These are phyloP conservation scores for Chiloscyllium plagiosum DNA, from an alignment of 2,113 vertebrate species.

Conservation along the genomic window DNA sequence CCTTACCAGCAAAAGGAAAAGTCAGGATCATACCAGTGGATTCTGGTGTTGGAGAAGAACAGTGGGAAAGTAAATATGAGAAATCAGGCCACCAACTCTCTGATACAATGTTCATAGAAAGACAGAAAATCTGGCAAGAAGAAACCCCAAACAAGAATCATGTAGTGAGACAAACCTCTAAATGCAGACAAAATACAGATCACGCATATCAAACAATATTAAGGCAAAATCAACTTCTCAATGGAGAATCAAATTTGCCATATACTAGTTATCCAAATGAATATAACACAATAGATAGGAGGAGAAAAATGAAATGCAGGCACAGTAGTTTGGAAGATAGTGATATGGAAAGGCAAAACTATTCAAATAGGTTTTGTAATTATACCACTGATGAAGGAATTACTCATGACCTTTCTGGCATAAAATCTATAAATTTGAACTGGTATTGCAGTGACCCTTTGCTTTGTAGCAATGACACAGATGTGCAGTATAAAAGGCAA, in stretches of 20 bases:
- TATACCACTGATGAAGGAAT: conserved; percentile 46
- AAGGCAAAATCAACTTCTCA: conserved; percentile 45
- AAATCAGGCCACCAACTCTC: conserved; percentile 58
- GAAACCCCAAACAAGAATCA: conserved; percentile 49
- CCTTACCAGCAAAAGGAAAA: conserved; percentile 68
- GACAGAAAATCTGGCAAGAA: conserved; percentile 66
- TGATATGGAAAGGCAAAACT: conserved; percentile 46
- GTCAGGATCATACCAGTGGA: conserved; percentile 80
- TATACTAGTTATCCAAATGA: conserved; percentile 67
- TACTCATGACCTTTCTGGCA: conserved; percentile 53
- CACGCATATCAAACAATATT: conserved; percentile 47
- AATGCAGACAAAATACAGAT: conserved; percentile 43
- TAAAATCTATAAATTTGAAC: conserved; percentile 41
- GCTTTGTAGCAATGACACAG: conserved; percentile 52
- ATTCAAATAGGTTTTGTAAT: conserved; percentile 41
- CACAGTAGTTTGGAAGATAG: conserved; percentile 45
- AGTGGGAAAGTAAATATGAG: conserved; percentile 69
- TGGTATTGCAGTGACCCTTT: conserved; percentile 54
- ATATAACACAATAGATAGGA: conserved; percentile 75
- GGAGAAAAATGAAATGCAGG: conserved; percentile 65
- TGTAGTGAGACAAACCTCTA: conserved; percentile 41
- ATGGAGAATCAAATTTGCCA: conserved; percentile 47
- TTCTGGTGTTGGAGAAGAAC: conserved; percentile 68
- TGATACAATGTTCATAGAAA: conserved; percentile 67
- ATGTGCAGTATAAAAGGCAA: conserved; percentile 52